Conservation (phyloP, 2,888 invertebrate genomes). For the Rhyacophila evoluta region DNA sequence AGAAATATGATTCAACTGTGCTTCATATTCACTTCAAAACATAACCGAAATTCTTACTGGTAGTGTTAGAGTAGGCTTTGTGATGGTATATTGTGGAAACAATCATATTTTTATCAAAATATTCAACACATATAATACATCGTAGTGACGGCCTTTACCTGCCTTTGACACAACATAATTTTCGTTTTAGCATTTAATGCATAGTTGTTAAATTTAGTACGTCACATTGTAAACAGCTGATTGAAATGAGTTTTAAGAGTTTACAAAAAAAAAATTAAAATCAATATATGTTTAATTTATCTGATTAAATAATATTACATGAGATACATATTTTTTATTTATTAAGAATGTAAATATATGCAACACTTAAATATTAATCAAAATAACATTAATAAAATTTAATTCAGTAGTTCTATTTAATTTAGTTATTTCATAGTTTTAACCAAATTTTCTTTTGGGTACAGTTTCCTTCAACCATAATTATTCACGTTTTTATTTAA, state of each 20-base stretch:
- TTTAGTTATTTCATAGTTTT: too few species aligned
- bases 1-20: conserved; percentile 6
- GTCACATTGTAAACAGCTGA: conserved; percentile 3
- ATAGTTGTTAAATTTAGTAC: neutral
- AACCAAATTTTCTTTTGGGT: too few species aligned
- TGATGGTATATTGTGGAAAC: conserved; percentile 4
- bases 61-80: conserved; percentile 28
- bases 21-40: neutral
- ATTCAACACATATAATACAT: conserved; percentile 22
- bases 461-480: too few species aligned
- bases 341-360: too few species aligned
- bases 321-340: too few species aligned
- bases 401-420: too few species aligned
- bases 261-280: neutral
- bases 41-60: conserved; percentile 28
- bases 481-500: too few species aligned
- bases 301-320: too few species aligned
- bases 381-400: too few species aligned
- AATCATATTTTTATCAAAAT: conserved; percentile 34
- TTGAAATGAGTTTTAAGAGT: neutral
- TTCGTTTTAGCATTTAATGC: conserved; percentile 10
- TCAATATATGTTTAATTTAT: too few species aligned
- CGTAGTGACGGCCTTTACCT: neutral
- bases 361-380: too few species aligned
- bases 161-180: conserved; percentile 9